Evolutionary conservation across 2,113 vertebrate species (phyloP).

Genomic region (Melanerpes formicivorus): DNA sequence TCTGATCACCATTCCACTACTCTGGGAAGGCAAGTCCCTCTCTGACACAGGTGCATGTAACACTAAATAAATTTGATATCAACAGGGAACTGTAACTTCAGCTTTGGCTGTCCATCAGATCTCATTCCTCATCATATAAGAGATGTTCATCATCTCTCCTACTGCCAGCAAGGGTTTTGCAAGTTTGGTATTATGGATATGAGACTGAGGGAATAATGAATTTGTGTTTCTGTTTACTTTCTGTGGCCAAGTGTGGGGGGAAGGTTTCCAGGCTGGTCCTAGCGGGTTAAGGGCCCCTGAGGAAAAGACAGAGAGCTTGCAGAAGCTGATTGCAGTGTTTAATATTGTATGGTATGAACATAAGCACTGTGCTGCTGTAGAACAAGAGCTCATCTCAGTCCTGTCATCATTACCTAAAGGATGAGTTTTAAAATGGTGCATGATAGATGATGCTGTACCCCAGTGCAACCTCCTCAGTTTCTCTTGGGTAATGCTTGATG

Average conservation of each 20-base stretch:
- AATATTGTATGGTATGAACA: neutral
- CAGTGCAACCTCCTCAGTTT: neutral
- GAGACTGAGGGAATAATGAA: neutral
- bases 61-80: neutral
- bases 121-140: neutral
- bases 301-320: neutral
- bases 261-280: neutral
- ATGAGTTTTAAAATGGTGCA: accelerated
- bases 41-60: neutral
- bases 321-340: neutral
- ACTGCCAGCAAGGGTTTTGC: neutral
- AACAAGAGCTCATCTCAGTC: neutral
- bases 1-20: neutral
- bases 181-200: neutral
- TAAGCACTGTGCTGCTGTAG: neutral
- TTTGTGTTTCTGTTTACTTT: neutral
- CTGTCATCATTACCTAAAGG: neutral
- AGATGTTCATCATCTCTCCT: neutral
- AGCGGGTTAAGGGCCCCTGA: neutral
- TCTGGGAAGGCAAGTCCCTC: neutral
- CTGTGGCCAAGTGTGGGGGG: neutral
- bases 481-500: neutral
- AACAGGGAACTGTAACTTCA: neutral
- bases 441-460: neutral
- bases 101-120: neutral